Evolutionary conservation across 2,113 vertebrate genomes (phyloP).

Genomic region (Boulengeromyrus knoepffleri): DNA sequence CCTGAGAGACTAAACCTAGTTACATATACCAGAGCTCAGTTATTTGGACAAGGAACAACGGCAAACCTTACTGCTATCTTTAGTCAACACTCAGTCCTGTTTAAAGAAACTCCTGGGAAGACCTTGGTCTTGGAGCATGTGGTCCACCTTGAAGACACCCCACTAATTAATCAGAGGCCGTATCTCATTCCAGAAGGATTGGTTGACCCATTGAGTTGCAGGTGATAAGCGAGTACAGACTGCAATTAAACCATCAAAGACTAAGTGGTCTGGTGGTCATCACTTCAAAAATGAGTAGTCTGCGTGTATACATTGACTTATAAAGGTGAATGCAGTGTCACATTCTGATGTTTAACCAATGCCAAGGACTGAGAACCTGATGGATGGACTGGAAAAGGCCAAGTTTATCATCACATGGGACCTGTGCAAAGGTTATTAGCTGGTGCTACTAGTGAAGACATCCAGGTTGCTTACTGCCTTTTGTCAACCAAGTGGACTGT

Average conservation of each 20-base stretch:
- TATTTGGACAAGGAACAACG: background rate
- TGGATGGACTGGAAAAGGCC: background rate
- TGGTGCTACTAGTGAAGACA: background rate
- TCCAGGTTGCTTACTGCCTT: background rate
- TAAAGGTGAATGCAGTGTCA: background rate
- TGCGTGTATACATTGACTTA: background rate
- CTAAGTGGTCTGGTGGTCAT: background rate
- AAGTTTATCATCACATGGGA: background rate
- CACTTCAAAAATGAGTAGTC: background rate
- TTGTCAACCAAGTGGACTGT: background rate
- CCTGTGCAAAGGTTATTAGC: background rate
- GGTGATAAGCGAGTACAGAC: background rate
- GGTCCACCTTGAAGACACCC: background rate
- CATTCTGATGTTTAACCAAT: background rate
- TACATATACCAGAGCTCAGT: background rate
- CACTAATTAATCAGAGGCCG: background rate
- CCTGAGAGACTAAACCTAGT: background rate
- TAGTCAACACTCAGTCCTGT: background rate
- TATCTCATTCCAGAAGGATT: background rate
- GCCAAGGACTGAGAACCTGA: background rate
- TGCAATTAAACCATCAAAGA: background rate
- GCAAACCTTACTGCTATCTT: background rate
- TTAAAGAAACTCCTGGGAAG: background rate
- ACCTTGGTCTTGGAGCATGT: background rate
- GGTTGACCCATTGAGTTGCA: background rate